Base-by-base conservation (phyloP, 2,797 vertebrate genomes). In the Buphagus erythrorhynchus region DNA sequence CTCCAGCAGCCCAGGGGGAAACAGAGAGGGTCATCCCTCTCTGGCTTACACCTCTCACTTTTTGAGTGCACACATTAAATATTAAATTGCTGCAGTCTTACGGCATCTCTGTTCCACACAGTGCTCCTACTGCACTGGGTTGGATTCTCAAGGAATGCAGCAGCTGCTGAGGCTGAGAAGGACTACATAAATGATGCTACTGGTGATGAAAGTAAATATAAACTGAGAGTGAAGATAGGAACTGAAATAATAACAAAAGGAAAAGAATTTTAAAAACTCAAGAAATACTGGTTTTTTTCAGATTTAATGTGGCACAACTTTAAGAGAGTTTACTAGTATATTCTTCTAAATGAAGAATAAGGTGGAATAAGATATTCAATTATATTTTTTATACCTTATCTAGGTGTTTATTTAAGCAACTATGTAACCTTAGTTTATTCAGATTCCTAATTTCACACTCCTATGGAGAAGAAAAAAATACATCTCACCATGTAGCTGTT, bases 51-150 rank as follows among this genome's bases (percentile, higher is more conserved):
- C n/a, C 1, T 2, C 65, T 92, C 54, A 4, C 5, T 86, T 83
- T 49, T 88, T 46, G 52, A 73, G 76, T 59, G 40, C 68, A 67
- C 57, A 20, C 61, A 83, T 94, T 66, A 93, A 94, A 85, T 82
- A 94, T 76, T 76, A 73, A 90, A 80, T 55, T 51, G 62, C 80
- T 77, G 79, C 43, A 59, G 76, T 77, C 36, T 71, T 55, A 59
- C 16, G 69, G 73, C 65, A 48, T 40, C 43, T 63, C 35, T 20
- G 11, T 36, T 69, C 29, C n/a, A 29, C 29, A 18, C 22, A 19
- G 46, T 12, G 29, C 25, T 86, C 18, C 59, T 49, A 5, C 46
- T 19, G 88, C 79, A 51, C 46, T 61, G 72, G 36, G 21, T 2
- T 31, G 43, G 25, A 28, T 26, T 85, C n/a, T 54, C 19, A 48